Base-by-base conservation (phyloP, 2,113 vertebrate species). In the Ursus arctos region DNA sequence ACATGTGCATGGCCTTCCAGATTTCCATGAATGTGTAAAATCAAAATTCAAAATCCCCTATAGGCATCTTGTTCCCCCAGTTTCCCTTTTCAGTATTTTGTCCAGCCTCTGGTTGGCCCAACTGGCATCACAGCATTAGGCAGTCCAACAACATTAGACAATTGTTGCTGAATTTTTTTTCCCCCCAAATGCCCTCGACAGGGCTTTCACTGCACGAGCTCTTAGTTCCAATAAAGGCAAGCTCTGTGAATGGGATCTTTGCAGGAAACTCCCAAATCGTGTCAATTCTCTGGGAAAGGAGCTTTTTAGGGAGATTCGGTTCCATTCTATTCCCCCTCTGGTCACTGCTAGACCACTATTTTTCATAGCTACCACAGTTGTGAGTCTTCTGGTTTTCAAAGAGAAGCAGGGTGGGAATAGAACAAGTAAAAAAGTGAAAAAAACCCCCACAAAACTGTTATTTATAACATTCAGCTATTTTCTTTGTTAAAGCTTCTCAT, bases 261-360 rank as follows among this genome's bases (percentile, higher is more conserved):
- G 11, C 4, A 40, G 10, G 1, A 55, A 61, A 14, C 5, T 59
- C 69, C 47, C n/a, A 88, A 7, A 10, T 85, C 47, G 16, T 76
- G 8, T 40, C 57, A 57, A 0, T 81, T 71, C 18, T 63, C 5
- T 33, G 6, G 2, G 6, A 5, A 7, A 21, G 15, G 6, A 8
- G 0, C 2, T 21, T 33, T 40, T 1, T 2, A 11, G 21, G 18
- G 31, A 43, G 0, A 5, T 67, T 59, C 0, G 22, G 55, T 9
- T 6, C 8, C 53, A 6, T 26, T 90, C 7, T 36, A 7, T 14
- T 6, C 2, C 2, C 8, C 7, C 19, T 81, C 19, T 49, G 28
- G 4, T 43, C 28, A 22, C 24, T 33, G 5, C 2, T 21, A 65
- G 33, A 8, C 18, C 51, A 11, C 12, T 81, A 9, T 19, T 76